Evolutionary conservation across 1,140 invertebrate species (phyloP).

Genomic region (Apis laboriosa): DNA sequence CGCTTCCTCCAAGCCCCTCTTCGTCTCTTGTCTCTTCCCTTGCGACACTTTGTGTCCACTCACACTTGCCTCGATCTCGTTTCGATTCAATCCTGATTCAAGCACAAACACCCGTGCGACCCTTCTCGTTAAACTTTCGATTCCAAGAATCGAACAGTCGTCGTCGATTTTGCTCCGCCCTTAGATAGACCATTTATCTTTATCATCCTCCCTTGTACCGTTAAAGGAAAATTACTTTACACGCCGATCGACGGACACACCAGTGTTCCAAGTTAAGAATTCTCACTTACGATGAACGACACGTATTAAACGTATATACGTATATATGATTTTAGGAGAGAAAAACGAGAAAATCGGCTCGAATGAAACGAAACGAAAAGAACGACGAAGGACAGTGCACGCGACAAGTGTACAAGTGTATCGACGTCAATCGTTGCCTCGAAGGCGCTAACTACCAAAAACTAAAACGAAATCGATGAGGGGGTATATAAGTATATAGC

Average conservation of each 20-base stretch:
- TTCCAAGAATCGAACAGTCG: no score
- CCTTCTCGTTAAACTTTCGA: not conserved
- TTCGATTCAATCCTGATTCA: not conserved
- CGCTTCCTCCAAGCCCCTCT: slow-evolving; percentile 42
- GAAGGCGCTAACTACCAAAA: not conserved
- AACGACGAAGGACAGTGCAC: no score
- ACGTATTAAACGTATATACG: no score
- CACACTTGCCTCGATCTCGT: not conserved
- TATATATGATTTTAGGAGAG: not conserved
- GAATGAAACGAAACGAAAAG: not conserved
- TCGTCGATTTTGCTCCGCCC: no score
- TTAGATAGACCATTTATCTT: no score
- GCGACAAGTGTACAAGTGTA: not conserved
- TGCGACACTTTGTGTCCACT: not conserved
- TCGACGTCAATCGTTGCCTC: not conserved
- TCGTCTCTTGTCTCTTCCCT: not conserved
- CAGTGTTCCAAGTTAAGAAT: no score
- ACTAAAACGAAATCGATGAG: not conserved
- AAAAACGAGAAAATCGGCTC: not conserved
- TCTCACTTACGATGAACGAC: no score
- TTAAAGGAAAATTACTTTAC: no score
- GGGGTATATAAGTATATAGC: not conserved
- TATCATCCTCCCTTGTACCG: no score
- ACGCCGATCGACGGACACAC: no score
- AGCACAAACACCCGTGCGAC: not conserved